Conservation (phyloP, 2,888 invertebrate species). For the Drosophila peninsularis region DNA sequence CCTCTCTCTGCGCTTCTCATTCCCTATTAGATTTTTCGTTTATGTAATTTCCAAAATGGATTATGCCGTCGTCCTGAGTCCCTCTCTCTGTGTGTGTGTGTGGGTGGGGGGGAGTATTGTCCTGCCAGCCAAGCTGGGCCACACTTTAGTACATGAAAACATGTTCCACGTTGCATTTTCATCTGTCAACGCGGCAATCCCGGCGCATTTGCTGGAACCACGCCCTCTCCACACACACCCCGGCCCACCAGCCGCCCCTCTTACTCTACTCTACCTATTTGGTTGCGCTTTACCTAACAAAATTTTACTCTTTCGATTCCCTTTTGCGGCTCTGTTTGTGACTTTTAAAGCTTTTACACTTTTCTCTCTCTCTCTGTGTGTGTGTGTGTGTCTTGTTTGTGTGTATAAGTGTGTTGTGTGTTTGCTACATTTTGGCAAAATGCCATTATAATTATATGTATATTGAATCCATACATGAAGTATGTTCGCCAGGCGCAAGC, state of each 20-base stretch:
- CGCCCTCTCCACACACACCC: not conserved
- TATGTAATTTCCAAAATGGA: conserved; percentile 66
- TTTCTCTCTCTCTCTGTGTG: conserved; percentile 11
- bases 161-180: conserved; percentile 50
- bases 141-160: conserved; percentile 34
- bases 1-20: not conserved
- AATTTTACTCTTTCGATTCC: conserved; percentile 18
- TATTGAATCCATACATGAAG: conserved; percentile 20
- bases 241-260: not conserved
- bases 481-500: conserved; percentile 19
- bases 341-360: conserved; percentile 38
- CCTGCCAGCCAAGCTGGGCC: conserved; percentile 25
- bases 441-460: conserved; percentile 77
- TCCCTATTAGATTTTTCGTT: conserved; percentile 27
- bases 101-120: conserved; percentile 34
- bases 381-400: conserved; percentile 2
- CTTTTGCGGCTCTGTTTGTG: conserved; percentile 14
- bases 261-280: not conserved
- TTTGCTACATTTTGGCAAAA: conserved; percentile 67
- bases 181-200: conserved; percentile 47
- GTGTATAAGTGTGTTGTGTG: conserved; percentile 12
- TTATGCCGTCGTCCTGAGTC: conserved; percentile 37
- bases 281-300: conserved; percentile 5
- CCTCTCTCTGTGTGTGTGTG: not conserved
- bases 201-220: conserved; percentile 22